Evolutionary conservation across 37 sponge, comb jelly and placozoan genomes (phyloP).

Genomic region (Bolinopsis microptera): DNA sequence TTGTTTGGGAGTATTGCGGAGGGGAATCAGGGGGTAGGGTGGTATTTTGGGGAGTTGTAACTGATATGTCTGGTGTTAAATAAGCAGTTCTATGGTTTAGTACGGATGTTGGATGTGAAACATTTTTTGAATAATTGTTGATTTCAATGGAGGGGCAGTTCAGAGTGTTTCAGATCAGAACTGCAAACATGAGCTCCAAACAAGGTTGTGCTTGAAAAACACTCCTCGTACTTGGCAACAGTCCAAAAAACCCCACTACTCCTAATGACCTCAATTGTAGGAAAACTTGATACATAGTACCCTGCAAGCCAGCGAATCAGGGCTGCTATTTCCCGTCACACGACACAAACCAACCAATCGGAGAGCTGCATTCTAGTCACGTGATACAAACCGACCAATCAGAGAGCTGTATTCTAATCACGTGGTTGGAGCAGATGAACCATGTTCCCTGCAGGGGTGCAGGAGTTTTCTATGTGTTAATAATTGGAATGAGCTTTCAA

Average conservation of each 20-base stretch:
- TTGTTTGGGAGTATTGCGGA: too few species aligned
- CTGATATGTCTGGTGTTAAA: too few species aligned
- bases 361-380: not conserved
- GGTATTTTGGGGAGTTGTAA: too few species aligned
- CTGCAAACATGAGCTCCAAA: too few species aligned
- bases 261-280: not conserved
- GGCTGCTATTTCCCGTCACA: not conserved
- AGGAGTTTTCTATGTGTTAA: not conserved
- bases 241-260: not conserved
- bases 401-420: not conserved
- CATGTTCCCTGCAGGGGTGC: not conserved
- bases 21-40: too few species aligned
- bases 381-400: not conserved
- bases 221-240: not conserved
- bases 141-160: too few species aligned
- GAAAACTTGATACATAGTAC: not conserved
- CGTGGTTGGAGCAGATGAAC: too few species aligned
- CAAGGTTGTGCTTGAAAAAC: not conserved
- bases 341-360: not conserved
- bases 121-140: too few species aligned
- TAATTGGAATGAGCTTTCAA: not conserved
- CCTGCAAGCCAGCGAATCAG: not conserved
- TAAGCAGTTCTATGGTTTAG: too few species aligned
- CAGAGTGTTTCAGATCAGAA: too few species aligned
- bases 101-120: too few species aligned